Evolutionary conservation across 30 jellyfish, hydroid and myxozoan genomes (phyloP), one percentile per base, ranked within the genome.

Genomic region (Phacellophora camtschatica): DNA sequence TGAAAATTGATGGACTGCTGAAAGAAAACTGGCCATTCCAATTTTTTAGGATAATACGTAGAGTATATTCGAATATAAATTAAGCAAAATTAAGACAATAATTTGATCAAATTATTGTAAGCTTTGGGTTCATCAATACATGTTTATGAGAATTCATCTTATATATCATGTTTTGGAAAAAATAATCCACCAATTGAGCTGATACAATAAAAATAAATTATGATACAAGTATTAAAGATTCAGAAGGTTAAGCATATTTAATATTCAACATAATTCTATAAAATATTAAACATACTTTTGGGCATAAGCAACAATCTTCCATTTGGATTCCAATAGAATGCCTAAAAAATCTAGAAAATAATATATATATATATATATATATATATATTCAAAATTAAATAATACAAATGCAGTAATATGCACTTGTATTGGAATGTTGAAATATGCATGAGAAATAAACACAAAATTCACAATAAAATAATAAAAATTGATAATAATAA

Each of bases 291-390:
- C 74, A 0, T 69, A 69, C 83, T 55, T 0, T 5, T 4, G 83
- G 83, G 11, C 83, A 69, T 1, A 69, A 18, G 5, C 49, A 7
- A 42, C 83, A 69, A 4, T 24, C 30, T 0, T 69, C 83, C 0
- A 20, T 28, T 28, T 69, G 83, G 1, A 45, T 25, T 0, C 83
- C 67, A 0, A 69, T 4, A 4, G 83, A 69, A 28, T 69, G 18
- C 51, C 27, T 69, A 48, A 69, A 69, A 69, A 69, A 45, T 29
- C 83, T 69, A 15, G 4, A 66, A 41, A 28, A 16, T 15, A 68
- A 1, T 20, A 43, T 37, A 2, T 18, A 24, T 37, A 37, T 7
- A 3, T 8, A 25, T 15, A 15, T 6, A 18, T 0, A 6, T 1
- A 30, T 19, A 32, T 4, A 24, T 16, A 32, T 32, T 12, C 28